These are phyloP conservation scores for Perithous albicinctus DNA, from an alignment of 2,888 invertebrate species.

Conservation along the genomic window DNA sequence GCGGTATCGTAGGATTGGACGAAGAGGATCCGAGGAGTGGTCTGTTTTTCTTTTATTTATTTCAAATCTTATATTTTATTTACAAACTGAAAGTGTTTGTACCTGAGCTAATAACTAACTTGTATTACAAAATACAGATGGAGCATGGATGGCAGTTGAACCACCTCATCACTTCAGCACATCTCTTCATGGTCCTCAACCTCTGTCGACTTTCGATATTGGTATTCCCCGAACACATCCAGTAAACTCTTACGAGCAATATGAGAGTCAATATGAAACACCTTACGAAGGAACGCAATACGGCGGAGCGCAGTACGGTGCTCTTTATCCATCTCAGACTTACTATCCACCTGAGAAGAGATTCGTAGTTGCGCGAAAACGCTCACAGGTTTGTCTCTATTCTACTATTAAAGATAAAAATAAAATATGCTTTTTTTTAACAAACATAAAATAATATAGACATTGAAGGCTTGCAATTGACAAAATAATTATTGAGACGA, in stretches of 20 bases:
- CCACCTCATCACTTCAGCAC: slow-evolving; percentile 73
- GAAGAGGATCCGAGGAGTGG: slow-evolving; percentile 80
- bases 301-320: slow-evolving; percentile 75
- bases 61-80: background rate
- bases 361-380: slow-evolving; percentile 81
- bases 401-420: background rate
- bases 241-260: slow-evolving; percentile 78
- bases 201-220: slow-evolving; percentile 72
- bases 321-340: slow-evolving; percentile 74
- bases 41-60: slow-evolving; percentile 58
- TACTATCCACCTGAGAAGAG: slow-evolving; percentile 81
- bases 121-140: too few species aligned
- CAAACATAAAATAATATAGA: too few species aligned
- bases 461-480: too few species aligned
- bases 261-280: slow-evolving; percentile 75
- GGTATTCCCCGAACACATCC: slow-evolving; percentile 77
- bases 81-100: background rate
- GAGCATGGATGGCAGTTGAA: slow-evolving; percentile 78
- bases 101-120: background rate
- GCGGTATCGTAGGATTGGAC: slow-evolving; percentile 75
- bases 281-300: slow-evolving; percentile 73
- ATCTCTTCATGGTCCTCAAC: slow-evolving; percentile 69
- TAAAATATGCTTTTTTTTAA: background rate
- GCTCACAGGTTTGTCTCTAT: slow-evolving; percentile 77
- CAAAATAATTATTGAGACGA: too few species aligned